These are phyloP conservation scores for Euzophera pinguis DNA, from an alignment of 2,888 invertebrate species.

Conservation along the genomic window DNA sequence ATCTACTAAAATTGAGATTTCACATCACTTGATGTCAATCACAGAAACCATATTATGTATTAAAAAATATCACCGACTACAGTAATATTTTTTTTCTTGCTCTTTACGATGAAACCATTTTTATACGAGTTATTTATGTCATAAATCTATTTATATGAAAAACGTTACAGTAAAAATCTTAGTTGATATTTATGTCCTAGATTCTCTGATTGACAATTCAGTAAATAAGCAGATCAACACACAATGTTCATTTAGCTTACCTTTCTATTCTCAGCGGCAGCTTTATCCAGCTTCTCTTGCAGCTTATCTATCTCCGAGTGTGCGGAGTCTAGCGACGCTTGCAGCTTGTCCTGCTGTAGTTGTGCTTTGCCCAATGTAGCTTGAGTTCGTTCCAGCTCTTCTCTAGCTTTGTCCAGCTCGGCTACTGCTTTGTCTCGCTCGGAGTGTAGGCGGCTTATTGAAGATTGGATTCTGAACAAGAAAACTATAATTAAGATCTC, in stretches of 20 bases:
- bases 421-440: conserved; percentile 92
- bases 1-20: too few relatives aligned
- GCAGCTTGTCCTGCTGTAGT: conserved; percentile 94
- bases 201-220: too few relatives aligned
- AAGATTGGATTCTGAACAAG: conserved; percentile 83
- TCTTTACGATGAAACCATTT: too few relatives aligned
- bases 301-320: conserved; percentile 94
- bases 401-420: conserved; percentile 91
- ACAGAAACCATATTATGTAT: too few relatives aligned
- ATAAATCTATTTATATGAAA: too few relatives aligned
- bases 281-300: conserved; percentile 92
- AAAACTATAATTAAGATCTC: conserved; percentile 1
- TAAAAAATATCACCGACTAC: too few relatives aligned
- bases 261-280: conserved; percentile 89
- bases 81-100: too few relatives aligned
- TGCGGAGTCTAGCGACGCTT: conserved; percentile 92
- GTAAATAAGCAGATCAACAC: too few relatives aligned
- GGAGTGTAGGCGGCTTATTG: conserved; percentile 90
- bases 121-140: too few relatives aligned
- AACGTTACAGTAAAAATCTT: too few relatives aligned
- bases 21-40: too few relatives aligned
- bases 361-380: conserved; percentile 95
- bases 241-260: conserved; percentile 71
- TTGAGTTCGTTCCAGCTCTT: conserved; percentile 93
- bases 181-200: too few relatives aligned